A percentile compares a stretch with the other conserved stretches of the same genome.
phyloP scores from a whole-genome alignment of 2,797 vertebrate genomes.

The Mionectes olivaceus region DNA sequence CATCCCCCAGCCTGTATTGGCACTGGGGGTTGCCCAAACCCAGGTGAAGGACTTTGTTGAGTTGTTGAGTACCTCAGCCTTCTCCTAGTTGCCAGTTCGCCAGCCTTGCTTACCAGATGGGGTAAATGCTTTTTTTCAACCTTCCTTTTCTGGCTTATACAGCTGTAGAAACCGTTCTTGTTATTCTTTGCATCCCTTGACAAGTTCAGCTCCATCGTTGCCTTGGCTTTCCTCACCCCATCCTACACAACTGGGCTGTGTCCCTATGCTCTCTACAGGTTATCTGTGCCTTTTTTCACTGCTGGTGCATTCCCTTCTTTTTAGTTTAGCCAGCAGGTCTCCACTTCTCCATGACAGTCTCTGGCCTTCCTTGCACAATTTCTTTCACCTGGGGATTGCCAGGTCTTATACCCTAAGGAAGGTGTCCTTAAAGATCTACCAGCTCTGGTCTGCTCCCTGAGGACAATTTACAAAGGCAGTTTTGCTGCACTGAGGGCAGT shows the following conservation, averaged over 20 bases:
- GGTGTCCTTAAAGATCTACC: neutral
- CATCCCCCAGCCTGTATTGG: neutral
- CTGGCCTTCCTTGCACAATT: neutral
- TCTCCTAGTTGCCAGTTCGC: neutral
- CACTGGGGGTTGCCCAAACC: neutral
- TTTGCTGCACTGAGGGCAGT: neutral
- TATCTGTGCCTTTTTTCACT: neutral
- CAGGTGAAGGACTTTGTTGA: neutral
- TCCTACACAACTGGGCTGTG: neutral
- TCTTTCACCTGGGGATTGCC: neutral
- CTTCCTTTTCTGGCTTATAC: neutral
- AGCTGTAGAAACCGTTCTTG: too few species aligned
- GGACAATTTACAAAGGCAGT: neutral
- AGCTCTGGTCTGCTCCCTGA: neutral
- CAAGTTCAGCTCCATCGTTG: neutral
- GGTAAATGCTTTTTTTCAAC: neutral
- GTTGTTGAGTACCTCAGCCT: neutral
- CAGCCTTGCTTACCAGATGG: neutral
- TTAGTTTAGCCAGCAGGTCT: neutral
- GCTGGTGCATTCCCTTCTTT: neutral
- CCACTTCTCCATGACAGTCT: accelerated
- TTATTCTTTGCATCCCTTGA: neutral
- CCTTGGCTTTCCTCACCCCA: neutral
- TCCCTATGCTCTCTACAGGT: neutral
- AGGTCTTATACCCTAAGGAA: neutral